Conservation (phyloP, 2,797 vertebrate genomes). For the Schizopygopsis malacanthus region DNA sequence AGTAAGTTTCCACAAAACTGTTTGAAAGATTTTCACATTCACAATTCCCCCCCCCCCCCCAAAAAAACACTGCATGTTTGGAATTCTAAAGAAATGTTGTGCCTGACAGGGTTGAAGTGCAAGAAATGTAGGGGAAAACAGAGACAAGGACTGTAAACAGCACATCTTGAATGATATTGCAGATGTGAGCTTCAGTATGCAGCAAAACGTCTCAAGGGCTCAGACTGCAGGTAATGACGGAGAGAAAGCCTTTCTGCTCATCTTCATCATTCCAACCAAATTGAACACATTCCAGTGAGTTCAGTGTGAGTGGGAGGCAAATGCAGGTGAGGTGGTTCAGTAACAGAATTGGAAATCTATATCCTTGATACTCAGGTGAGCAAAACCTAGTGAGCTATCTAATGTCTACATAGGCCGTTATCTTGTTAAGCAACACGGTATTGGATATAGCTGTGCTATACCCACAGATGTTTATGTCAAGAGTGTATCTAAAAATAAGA, state of each 20-base stretch:
- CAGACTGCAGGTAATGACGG: not conserved
- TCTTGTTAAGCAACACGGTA: not conserved
- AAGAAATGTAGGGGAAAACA: not conserved
- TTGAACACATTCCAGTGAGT: not conserved
- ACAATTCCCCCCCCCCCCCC: not conserved
- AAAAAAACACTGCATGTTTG: no score
- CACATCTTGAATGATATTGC: not conserved
- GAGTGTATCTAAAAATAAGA: not conserved
- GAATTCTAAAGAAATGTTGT: not conserved
- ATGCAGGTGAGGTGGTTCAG: conserved; percentile 12
- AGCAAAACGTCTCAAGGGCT: conserved; percentile 8
- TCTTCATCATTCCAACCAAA: not conserved
- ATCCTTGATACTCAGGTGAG: conserved; percentile 4
- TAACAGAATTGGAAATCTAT: conserved; percentile 7
- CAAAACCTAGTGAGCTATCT: not conserved
- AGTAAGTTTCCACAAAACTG: not conserved
- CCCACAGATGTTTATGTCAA: not conserved
- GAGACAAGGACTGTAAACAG: not conserved
- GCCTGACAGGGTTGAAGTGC: not conserved
- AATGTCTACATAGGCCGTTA: not conserved
- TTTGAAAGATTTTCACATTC: not conserved
- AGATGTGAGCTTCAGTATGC: conserved; percentile 37
- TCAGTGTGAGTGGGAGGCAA: not conserved
- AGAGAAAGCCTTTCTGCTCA: not conserved
- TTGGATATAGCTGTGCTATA: not conserved